Evolutionary conservation across 1,140 invertebrate species (phyloP).

Genomic region (Eupristina koningsbergeri): DNA sequence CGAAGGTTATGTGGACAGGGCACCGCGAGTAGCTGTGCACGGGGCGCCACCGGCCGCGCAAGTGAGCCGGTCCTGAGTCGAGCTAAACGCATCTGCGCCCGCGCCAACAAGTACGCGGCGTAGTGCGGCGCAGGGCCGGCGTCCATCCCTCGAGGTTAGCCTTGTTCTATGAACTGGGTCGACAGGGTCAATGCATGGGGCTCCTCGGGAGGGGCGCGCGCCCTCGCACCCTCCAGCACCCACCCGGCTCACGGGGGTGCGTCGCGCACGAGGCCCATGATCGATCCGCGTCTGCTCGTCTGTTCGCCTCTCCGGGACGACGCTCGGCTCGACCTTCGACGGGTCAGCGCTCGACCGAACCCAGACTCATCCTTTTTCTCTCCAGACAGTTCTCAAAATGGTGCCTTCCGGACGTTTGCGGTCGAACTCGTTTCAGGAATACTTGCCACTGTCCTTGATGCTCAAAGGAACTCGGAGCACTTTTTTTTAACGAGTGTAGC

Average conservation of each 20-base stretch:
- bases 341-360: too few species aligned
- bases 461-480: too few species aligned
- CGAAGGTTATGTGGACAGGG: slow-evolving; percentile 17
- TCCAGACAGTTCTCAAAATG: too few species aligned
- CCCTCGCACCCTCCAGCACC: slow-evolving; percentile 25
- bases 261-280: too few species aligned
- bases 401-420: too few species aligned
- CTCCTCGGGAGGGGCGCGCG: slow-evolving; percentile 53
- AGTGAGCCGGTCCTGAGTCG: neutral
- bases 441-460: too few species aligned
- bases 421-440: too few species aligned
- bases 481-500: too few species aligned
- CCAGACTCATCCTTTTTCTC: too few species aligned
- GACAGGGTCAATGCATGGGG: slow-evolving; percentile 61
- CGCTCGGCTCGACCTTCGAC: too few species aligned
- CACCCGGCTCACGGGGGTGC: neutral
- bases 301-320: too few species aligned
- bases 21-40: neutral
- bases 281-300: too few species aligned
- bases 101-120: neutral
- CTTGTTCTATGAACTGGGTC: slow-evolving; percentile 69
- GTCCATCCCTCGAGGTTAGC: slow-evolving; percentile 56
- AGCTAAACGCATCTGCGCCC: neutral
- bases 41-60: neutral
- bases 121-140: neutral